Evolutionary conservation across 2,797 vertebrate genomes (phyloP).

Genomic region (Enteromius unitaeniatus): DNA sequence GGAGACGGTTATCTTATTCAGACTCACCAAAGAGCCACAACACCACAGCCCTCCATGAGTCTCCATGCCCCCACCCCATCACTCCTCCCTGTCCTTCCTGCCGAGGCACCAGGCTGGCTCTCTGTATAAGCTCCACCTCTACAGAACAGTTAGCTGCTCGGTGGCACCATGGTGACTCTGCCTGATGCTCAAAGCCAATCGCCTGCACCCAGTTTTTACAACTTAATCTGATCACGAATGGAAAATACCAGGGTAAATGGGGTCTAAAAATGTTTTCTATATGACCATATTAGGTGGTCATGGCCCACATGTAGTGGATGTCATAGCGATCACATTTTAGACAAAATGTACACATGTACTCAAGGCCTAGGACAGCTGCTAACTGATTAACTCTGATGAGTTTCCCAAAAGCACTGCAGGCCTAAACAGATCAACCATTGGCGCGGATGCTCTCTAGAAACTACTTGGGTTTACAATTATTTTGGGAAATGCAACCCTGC

Average conservation of each 20-base stretch:
- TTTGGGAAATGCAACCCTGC: not conserved
- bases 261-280: not conserved
- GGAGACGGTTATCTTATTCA: constrained; percentile 73
- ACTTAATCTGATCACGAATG: not conserved
- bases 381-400: not conserved
- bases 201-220: not conserved
- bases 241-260: not conserved
- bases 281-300: not conserved
- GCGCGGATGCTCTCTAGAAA: not conserved
- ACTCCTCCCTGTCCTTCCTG: constrained; percentile 76
- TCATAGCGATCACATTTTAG: not conserved
- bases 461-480: not conserved
- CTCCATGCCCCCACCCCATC: constrained; percentile 32
- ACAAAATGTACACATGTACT: not conserved
- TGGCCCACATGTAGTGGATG: not conserved
- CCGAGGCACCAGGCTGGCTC: constrained; percentile 74
- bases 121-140: constrained; percentile 55
- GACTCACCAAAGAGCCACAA: constrained; percentile 40
- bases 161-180: not conserved
- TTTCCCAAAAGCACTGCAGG: not conserved
- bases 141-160: constrained; percentile 4
- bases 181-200: constrained; percentile 40
- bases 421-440: not conserved
- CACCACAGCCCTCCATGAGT: constrained; percentile 12
- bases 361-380: not conserved